Evolutionary conservation across 2,888 invertebrate species (phyloP).

Genomic region (Andricus quercusramuli): DNA sequence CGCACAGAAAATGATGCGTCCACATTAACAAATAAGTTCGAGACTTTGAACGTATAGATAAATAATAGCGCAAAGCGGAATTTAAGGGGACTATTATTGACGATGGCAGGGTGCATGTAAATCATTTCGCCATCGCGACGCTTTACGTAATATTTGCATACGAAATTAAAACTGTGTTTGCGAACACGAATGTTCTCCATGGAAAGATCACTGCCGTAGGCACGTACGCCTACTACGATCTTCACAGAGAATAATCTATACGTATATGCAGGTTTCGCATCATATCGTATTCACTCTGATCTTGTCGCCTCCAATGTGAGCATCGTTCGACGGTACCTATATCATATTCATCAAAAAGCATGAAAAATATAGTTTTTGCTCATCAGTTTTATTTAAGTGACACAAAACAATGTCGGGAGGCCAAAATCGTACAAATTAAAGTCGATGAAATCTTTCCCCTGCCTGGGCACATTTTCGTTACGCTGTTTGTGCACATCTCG

Average conservation of each 20-base stretch:
- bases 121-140: conserved; percentile 46
- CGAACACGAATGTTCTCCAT: conserved; percentile 69
- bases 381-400: not conserved
- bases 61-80: not conserved
- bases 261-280: conserved; percentile 51
- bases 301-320: conserved; percentile 55
- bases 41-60: not conserved
- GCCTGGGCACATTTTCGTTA: too few species aligned
- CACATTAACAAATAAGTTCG: not conserved
- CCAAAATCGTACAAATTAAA: too few species aligned
- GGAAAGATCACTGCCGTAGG: conserved; percentile 73
- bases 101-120: not conserved
- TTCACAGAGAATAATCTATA: conserved; percentile 70
- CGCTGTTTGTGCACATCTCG: too few species aligned
- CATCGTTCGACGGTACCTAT: not conserved
- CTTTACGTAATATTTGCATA: conserved; percentile 74
- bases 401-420: not conserved
- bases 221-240: conserved; percentile 65
- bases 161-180: conserved; percentile 78
- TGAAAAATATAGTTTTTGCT: not conserved
- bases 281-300: conserved; percentile 76
- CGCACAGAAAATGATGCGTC: not conserved
- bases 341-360: not conserved
- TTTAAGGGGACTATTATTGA: not conserved
- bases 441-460: too few species aligned